phyloP scores from a whole-genome alignment of 2,113 vertebrate species.

The Nesogale talazaci region DNA sequence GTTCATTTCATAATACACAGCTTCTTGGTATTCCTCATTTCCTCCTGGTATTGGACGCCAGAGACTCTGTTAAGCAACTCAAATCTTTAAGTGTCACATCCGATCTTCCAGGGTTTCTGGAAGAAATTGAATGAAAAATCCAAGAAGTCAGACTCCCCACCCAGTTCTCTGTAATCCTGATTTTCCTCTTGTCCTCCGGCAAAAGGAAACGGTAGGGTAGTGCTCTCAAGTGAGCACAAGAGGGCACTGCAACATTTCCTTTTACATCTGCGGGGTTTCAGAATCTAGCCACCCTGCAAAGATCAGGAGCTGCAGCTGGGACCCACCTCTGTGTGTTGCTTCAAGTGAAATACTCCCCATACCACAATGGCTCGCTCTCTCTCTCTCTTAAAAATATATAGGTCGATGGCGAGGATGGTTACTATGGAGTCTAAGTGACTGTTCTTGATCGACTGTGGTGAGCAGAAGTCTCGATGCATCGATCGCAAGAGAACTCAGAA shows the following conservation, averaged over 20 bases:
- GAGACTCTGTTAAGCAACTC: slow-evolving; percentile 56
- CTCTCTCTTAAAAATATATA: not conserved
- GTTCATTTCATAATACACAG: not conserved
- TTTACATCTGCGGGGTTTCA: not conserved
- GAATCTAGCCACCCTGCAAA: not conserved
- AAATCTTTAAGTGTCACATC: not conserved
- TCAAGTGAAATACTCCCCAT: not conserved
- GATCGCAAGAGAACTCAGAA: not conserved
- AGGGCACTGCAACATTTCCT: slow-evolving; percentile 77
- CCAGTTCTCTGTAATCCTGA: not conserved
- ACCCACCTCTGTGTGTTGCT: not conserved
- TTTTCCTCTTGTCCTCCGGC: not conserved
- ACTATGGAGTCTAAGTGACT: not conserved
- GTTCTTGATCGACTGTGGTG: not conserved
- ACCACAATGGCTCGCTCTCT: not conserved
- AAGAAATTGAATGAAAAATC: slow-evolving; percentile 45
- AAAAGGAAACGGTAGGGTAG: not conserved
- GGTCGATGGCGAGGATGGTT: not conserved
- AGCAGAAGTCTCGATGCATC: not conserved
- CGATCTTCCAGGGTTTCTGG: not conserved
- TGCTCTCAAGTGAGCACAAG: slow-evolving; percentile 61
- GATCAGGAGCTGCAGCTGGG: rapidly evolving
- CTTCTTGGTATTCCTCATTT: not conserved
- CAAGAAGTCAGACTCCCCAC: not conserved
- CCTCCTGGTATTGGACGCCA: not conserved